A percentile compares a stretch with the other conserved stretches of the same genome.
Conservation (phyloP, 2,888 invertebrate species). For the Torymus texanus region DNA sequence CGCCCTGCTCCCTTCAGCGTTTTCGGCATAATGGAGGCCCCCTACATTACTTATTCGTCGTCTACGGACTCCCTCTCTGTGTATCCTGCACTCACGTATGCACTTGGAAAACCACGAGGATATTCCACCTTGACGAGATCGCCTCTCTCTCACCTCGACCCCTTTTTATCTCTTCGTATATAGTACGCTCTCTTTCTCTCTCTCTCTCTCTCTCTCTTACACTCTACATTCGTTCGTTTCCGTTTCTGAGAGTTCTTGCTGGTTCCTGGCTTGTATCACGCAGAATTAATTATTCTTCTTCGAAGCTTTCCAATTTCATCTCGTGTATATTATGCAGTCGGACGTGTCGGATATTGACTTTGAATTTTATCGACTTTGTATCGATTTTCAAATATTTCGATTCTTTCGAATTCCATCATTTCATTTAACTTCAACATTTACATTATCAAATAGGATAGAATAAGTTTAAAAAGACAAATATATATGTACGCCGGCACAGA, state of each 20-base stretch:
- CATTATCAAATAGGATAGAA: no score
- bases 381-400: background rate
- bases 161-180: no score
- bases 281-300: conserved; percentile 48
- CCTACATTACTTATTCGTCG: conserved; percentile 74
- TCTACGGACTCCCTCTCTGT: no score
- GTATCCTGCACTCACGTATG: background rate
- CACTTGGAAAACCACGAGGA: background rate
- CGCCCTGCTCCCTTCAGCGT: conserved; percentile 70
- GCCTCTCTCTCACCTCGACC: background rate
- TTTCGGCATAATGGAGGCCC: conserved; percentile 73
- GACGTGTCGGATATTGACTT: conserved; percentile 44
- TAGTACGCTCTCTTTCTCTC: background rate
- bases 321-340: background rate
- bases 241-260: background rate
- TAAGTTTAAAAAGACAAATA: no score
- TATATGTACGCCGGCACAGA: no score
- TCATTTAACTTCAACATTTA: no score
- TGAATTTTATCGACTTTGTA: conserved; percentile 27
- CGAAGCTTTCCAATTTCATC: conserved; percentile 27
- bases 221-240: background rate
- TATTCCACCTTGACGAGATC: background rate
- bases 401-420: no score
- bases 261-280: conserved; percentile 2
- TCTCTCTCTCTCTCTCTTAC: background rate